These are phyloP conservation scores for Mercenaria mercenaria DNA, from an alignment of 1,140 invertebrate genomes.

Conservation along the genomic window DNA sequence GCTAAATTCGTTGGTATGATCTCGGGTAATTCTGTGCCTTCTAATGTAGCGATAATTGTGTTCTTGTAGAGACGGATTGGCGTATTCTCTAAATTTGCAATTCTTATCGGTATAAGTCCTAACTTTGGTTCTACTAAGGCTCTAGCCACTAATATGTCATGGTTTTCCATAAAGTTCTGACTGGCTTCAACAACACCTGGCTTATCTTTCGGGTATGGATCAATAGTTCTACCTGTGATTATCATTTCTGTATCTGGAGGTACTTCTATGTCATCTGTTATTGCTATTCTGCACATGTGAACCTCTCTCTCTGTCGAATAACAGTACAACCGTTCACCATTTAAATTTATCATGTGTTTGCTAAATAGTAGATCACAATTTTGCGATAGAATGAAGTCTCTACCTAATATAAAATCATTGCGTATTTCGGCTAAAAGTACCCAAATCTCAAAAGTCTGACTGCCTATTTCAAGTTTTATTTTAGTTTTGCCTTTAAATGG, in stretches of 20 bases:
- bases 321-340: neutral
- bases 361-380: conserved; percentile 19
- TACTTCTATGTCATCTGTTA: conserved; percentile 4
- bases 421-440: conserved; percentile 11
- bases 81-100: conserved; percentile 1
- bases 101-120: neutral
- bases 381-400: conserved; percentile 3
- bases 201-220: neutral
- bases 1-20: neutral
- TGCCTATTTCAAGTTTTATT: neutral
- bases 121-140: neutral
- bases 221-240: conserved; percentile 1
- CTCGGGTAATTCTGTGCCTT: neutral
- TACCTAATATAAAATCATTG: neutral
- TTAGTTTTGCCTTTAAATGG: conserved; percentile 18
- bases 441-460: neutral
- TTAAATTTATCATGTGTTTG: neutral
- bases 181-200: neutral
- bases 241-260: conserved; percentile 32
- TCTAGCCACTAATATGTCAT: neutral
- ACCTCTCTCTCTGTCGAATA: neutral
- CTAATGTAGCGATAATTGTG: neutral
- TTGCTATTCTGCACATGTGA: neutral
- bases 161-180: neutral
- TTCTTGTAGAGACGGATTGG: neutral